Conservation (phyloP, 1,140 invertebrate genomes). For the Papilio dardanus region DNA sequence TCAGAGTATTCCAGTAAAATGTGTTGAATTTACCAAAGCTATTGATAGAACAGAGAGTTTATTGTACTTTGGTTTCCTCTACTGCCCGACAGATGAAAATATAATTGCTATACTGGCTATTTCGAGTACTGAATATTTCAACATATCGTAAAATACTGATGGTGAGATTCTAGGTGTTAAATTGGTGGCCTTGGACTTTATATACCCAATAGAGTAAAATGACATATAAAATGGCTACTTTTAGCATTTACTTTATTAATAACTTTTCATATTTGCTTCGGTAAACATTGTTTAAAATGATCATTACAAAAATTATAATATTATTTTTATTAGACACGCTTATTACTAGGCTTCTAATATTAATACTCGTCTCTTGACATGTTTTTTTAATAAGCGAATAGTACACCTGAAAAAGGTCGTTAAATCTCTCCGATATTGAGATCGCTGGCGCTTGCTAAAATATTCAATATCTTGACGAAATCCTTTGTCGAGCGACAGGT, state of each 20-base stretch:
- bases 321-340: too few species aligned
- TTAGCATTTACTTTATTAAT: too few species aligned
- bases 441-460: too few species aligned
- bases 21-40: constrained; percentile 13
- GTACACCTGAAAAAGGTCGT: not conserved
- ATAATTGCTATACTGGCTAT: not conserved
- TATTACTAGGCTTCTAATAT: too few species aligned
- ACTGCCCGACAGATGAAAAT: not conserved
- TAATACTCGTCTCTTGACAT: not conserved
- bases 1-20: not conserved
- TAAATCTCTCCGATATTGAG: not conserved
- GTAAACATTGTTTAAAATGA: too few species aligned
- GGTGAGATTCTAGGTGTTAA: not conserved
- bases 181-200: not conserved
- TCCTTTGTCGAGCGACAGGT: not conserved
- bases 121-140: not conserved
- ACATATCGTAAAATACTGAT: not conserved
- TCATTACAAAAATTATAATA: too few species aligned
- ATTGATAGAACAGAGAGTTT: constrained; percentile 21
- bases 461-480: too few species aligned
- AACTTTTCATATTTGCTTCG: too few species aligned
- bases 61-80: constrained; percentile 14
- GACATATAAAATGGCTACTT: too few species aligned
- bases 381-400: not conserved
- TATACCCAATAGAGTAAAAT: too few species aligned